Conservation (phyloP, 2,888 invertebrate genomes). For the Trachelus troglodyta region DNA sequence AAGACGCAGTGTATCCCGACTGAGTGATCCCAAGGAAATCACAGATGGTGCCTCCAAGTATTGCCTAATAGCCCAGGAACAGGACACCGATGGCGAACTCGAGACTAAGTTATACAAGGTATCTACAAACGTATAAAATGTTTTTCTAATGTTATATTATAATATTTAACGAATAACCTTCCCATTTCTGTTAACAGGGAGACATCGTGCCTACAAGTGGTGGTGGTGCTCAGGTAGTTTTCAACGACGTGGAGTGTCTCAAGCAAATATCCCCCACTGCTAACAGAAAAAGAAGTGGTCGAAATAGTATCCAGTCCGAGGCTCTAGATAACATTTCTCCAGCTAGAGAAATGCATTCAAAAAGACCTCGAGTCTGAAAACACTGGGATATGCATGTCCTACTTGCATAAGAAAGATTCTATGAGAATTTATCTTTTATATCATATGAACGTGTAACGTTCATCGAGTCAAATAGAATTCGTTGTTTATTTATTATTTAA, state of each 20-base stretch:
- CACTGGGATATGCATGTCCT: too few relatives aligned
- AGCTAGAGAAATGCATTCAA: constrained; percentile 32
- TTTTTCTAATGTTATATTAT: neutral
- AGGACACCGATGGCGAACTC: constrained; percentile 91
- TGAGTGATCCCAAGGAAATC: constrained; percentile 79
- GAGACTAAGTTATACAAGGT: constrained; percentile 93
- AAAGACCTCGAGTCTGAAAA: constrained; percentile 38
- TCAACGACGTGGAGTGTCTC: constrained; percentile 92
- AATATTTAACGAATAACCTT: neutral
- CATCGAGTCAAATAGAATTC: too few relatives aligned
- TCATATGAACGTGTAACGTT: too few relatives aligned
- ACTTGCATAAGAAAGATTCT: too few relatives aligned
- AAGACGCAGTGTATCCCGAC: constrained; percentile 85
- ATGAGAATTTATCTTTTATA: too few relatives aligned
- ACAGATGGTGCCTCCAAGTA: constrained; percentile 78
- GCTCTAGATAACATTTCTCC: constrained; percentile 12
- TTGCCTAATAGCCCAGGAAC: constrained; percentile 91
- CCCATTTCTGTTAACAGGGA: constrained; percentile 69
- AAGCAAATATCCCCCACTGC: constrained; percentile 82
- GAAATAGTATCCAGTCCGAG: neutral
- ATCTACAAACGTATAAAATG: neutral
- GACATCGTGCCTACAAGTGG: constrained; percentile 94
- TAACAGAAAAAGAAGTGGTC: constrained; percentile 56
- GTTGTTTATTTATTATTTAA: too few relatives aligned
- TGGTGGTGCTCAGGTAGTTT: constrained; percentile 95